Conservation (phyloP, 1,140 invertebrate species). For the Listronotus bonariensis region DNA sequence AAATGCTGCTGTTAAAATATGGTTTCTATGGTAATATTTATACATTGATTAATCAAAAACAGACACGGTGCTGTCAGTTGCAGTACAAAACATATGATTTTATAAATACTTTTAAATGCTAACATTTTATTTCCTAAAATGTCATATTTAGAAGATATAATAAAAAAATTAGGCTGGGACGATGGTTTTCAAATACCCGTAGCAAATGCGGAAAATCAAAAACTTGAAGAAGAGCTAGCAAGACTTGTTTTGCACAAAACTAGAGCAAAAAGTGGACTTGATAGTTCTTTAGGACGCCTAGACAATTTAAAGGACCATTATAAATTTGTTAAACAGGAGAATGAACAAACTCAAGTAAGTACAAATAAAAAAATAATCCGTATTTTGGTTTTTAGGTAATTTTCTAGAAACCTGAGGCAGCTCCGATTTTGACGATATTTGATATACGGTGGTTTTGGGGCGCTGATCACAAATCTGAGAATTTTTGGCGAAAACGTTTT, state of each 20-base stretch:
- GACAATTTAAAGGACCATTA: constrained; percentile 61
- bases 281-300: constrained; percentile 50
- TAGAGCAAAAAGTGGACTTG: constrained; percentile 38
- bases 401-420: too few species aligned
- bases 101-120: too few species aligned
- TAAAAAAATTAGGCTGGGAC: constrained; percentile 71
- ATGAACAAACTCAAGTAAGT: constrained; percentile 62
- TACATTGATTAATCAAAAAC: too few species aligned
- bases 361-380: background rate
- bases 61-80: too few species aligned
- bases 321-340: constrained; percentile 59
- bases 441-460: too few species aligned
- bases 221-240: constrained; percentile 64
- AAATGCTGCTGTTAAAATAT: too few species aligned
- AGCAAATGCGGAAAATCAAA: constrained; percentile 71
- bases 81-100: too few species aligned
- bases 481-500: too few species aligned
- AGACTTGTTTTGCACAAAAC: constrained; percentile 43
- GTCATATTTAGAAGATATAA: constrained; percentile 61
- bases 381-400: constrained; percentile 15
- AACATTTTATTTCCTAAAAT: constrained; percentile 4
- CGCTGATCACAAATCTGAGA: too few species aligned
- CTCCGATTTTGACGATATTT: too few species aligned
- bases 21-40: too few species aligned
- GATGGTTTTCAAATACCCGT: constrained; percentile 73